Conservation (phyloP, 2,888 invertebrate species). For the Macrophya annulata region DNA sequence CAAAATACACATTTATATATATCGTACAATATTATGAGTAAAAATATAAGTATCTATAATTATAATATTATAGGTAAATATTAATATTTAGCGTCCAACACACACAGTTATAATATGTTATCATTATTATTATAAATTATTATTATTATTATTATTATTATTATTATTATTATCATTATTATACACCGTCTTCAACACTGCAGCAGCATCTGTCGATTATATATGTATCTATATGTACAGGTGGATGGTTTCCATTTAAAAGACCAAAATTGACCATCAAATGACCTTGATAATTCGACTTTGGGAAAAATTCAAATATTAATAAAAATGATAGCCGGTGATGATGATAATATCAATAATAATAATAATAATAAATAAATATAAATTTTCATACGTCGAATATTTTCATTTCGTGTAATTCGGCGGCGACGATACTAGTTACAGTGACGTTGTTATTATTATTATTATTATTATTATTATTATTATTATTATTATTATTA, state of each 20-base stretch:
- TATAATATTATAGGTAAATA: background rate
- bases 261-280: too few relatives aligned
- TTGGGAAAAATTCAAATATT: too few relatives aligned
- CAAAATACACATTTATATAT: too few relatives aligned
- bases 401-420: slow-evolving; percentile 27
- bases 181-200: background rate
- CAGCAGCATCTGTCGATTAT: background rate
- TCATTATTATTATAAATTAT: background rate
- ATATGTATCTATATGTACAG: too few relatives aligned
- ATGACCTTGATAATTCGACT: too few relatives aligned
- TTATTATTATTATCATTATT: background rate
- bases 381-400: slow-evolving; percentile 16
- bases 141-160: too few relatives aligned
- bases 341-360: background rate
- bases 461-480: background rate
- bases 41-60: too few relatives aligned
- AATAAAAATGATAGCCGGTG: too few relatives aligned
- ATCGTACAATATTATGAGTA: too few relatives aligned
- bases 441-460: too few relatives aligned
- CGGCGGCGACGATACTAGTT: background rate
- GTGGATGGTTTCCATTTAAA: too few relatives aligned
- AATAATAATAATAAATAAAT: background rate
- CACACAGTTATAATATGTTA: background rate
- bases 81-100: slow-evolving; percentile 2
- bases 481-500: background rate